A percentile compares a stretch with the other conserved stretches of the same genome.
Evolutionary conservation across 2,888 invertebrate genomes (phyloP).

Genomic region (Oxycera nigricornis): DNA sequence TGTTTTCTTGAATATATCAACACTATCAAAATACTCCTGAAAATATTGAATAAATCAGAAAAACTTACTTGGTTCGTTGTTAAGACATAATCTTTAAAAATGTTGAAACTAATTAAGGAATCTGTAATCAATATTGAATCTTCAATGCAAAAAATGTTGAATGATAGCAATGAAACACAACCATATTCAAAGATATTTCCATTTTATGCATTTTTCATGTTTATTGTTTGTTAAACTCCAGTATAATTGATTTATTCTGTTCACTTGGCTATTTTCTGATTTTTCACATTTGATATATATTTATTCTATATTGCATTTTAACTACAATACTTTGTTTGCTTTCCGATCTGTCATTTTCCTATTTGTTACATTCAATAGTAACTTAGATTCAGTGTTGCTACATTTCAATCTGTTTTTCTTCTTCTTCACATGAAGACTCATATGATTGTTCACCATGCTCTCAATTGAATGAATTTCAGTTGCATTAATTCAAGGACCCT

Average conservation of each 20-base stretch:
- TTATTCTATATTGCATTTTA: not conserved
- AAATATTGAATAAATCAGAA: no score
- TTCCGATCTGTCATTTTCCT: not conserved
- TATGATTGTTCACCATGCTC: not conserved
- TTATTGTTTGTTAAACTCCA: conserved; percentile 32
- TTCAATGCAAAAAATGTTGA: no score
- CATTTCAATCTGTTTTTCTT: not conserved
- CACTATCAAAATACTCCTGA: no score
- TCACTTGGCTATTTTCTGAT: not conserved
- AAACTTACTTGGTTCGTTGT: no score
- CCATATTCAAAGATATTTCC: not conserved
- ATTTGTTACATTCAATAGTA: conserved; percentile 4
- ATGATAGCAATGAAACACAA: not conserved
- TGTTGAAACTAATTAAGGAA: no score
- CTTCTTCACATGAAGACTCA: no score
- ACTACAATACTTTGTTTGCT: not conserved
- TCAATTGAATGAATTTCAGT: no score
- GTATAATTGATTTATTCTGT: conserved; percentile 21
- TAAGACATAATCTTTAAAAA: no score
- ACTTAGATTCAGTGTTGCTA: not conserved
- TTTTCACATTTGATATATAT: not conserved
- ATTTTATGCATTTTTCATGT: conserved; percentile 14
- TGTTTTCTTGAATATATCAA: no score
- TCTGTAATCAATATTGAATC: no score
- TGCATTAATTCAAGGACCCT: no score